Base-by-base conservation (phyloP, 2,113 vertebrate genomes). In the Xiphophorus couchianus region DNA sequence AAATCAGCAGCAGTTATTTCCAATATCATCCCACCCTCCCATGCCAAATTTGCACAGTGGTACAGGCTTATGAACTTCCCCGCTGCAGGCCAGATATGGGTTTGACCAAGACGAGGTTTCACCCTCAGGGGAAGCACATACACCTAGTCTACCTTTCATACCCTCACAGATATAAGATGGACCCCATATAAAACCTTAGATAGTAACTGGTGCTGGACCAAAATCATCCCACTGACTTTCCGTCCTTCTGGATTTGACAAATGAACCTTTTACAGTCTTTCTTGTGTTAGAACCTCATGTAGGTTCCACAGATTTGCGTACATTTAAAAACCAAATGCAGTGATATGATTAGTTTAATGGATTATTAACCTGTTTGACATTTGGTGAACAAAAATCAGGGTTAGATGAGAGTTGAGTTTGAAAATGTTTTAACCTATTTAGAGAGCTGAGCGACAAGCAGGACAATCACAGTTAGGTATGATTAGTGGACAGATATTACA, bases 111-210 rank as follows among this genome's bases (percentile, higher is more conserved):
- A 64, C 42, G 10, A 80, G 67, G 78, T 83, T 85, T 15, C 60
- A 76, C 73, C 87, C 65, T 72, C 77, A 81, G 77, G 85, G 76
- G 86, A 86, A 88, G 80, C 77, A 83, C 79, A 80, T 64, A 71
- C 64, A 73, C 70, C 70, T 74, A 71, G 64, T 86, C 82, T 74
- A 84, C 65, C 39, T 39, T 58, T 72, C 27, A 69, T 71, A 63
- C 62, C 37, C 62, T 30, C 76, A 62, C 37, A 76, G 71, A 85
- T 72, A 58, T 72, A 30, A 31, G 63, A 80, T 64, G 77, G 69
- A 83, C 74, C 73, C 28, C 48, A 22, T 63, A 54, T 58, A 39
- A 74, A 77, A 80, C 77, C 69, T 83, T 64, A 61, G 72, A 69
- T 15, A 82, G 69, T 70, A 25, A 79, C 35, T 82, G 54, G 72